Conservation (phyloP, 1,140 invertebrate genomes). For the Pemphigus obesinymphae region DNA sequence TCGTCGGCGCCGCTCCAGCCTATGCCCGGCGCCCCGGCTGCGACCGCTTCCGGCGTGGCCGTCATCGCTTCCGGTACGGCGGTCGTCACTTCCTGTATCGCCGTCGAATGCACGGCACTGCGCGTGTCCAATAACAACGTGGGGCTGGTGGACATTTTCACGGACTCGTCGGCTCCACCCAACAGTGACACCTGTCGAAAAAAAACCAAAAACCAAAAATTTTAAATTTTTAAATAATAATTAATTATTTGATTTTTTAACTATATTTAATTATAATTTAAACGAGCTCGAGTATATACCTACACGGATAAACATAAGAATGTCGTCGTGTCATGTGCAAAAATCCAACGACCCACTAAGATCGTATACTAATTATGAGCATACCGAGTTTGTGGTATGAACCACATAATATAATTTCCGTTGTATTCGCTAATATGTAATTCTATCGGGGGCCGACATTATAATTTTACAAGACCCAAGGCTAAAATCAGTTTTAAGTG, state of each 20-base stretch:
- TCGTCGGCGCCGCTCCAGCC: neutral
- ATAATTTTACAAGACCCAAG: no score
- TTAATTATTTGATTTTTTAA: no score
- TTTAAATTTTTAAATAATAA: no score
- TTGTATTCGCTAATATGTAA: no score
- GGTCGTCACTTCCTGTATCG: constrained; percentile 41
- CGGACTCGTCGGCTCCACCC: constrained; percentile 36
- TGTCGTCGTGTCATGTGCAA: neutral
- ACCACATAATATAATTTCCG: no score
- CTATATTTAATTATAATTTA: neutral
- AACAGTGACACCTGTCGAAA: constrained; percentile 33
- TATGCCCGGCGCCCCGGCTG: neutral
- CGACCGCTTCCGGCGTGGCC: constrained; percentile 17
- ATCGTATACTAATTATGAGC: no score
- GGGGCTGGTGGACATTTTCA: constrained; percentile 33
- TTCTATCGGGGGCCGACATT: no score
- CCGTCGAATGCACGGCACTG: constrained; percentile 4
- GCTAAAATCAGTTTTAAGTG: no score
- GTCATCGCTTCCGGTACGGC: constrained; percentile 43
- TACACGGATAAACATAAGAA: neutral
- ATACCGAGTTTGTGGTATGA: no score
- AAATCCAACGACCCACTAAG: neutral
- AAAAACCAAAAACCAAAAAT: neutral
- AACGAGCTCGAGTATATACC: neutral
- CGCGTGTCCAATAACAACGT: constrained; percentile 31